Evolutionary conservation across 2,888 invertebrate species (phyloP).

Genomic region (Cerastis rubricosa): DNA sequence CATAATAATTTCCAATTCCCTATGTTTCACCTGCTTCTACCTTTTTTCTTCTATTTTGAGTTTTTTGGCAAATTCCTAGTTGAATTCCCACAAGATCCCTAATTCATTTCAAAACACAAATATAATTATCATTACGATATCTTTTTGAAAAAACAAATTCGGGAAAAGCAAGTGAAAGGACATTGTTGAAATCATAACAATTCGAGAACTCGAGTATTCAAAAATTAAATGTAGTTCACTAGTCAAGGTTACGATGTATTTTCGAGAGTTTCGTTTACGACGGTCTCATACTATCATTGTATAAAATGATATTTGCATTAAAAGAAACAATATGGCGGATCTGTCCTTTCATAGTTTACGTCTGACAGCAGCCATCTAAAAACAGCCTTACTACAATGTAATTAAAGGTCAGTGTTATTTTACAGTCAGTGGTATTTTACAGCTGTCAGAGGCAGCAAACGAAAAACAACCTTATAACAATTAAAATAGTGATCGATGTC

Average conservation of each 20-base stretch:
- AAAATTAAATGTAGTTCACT: conserved; percentile 9
- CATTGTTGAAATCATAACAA: neutral
- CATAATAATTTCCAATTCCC: neutral
- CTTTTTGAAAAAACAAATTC: neutral
- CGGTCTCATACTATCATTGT: conserved; percentile 24
- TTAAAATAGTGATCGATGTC: neutral
- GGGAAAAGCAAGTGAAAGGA: conserved; percentile 21
- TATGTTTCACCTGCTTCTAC: neutral
- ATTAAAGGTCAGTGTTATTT: neutral
- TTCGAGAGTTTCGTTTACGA: conserved; percentile 24
- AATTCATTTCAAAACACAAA: neutral
- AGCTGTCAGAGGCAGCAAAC: neutral
- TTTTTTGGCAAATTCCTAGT: neutral
- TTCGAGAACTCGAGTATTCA: neutral
- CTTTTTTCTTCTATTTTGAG: neutral
- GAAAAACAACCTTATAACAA: neutral
- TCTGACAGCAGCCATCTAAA: neutral
- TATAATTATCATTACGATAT: neutral
- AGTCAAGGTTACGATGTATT: conserved; percentile 39
- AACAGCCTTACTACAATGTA: neutral
- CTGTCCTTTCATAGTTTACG: neutral
- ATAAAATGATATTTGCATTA: conserved; percentile 8
- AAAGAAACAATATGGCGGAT: conserved; percentile 7
- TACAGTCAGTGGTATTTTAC: neutral
- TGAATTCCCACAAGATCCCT: neutral